Base-by-base conservation (phyloP, 2,113 vertebrate species). In the Rhegmatorhina hoffmannsi region DNA sequence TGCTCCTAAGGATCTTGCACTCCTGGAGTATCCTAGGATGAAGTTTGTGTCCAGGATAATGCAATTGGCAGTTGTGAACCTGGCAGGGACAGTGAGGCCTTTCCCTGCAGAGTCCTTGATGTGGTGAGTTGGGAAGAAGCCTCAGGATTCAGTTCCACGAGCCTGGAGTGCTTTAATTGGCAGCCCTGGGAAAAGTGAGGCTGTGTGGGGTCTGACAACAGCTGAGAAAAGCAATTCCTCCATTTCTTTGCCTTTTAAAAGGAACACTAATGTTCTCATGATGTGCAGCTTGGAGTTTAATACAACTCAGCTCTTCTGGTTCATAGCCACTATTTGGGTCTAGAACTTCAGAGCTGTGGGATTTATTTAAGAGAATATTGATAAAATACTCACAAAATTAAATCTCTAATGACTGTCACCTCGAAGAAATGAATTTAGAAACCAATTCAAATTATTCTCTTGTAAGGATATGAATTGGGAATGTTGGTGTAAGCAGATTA, bases 311-410 rank as follows among this genome's bases (percentile, higher is more conserved):
- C 24, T 62, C 9, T 47, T 55, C 33, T 63, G 36, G 59, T 49
- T 64, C 0, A 2, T 28, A 72, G 49, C 13, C 5, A 1, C n/a
- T 49, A 0, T 69, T 11, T 60, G 46, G 49, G 50, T n/a, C 33
- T 73, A 10, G 50, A 83, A 18, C 13, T 53, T 60, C 7, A 5
- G n/a, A 68, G 19, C 29, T 67, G 77, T 58, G 36, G 18, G 53
- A 4, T 80, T 82, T 47, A 6, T 44, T 9, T 68, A 34, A 56
- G 25, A 79, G 28, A 14, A 29, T 44, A n/a, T 14, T 31, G 24
- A 60, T 69, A 73, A 77, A 83, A 46, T 23, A 26, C 13, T 43
- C 1, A 1, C 50, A 40, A 49, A 73, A 55, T 67, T 26, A 62
- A 46, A 25, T 40, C 31, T 93, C 16, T 50, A 47, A 64, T 68